phyloP scores from a whole-genome alignment of 2,797 vertebrate species.

The Arrhamphus sclerolepis region DNA sequence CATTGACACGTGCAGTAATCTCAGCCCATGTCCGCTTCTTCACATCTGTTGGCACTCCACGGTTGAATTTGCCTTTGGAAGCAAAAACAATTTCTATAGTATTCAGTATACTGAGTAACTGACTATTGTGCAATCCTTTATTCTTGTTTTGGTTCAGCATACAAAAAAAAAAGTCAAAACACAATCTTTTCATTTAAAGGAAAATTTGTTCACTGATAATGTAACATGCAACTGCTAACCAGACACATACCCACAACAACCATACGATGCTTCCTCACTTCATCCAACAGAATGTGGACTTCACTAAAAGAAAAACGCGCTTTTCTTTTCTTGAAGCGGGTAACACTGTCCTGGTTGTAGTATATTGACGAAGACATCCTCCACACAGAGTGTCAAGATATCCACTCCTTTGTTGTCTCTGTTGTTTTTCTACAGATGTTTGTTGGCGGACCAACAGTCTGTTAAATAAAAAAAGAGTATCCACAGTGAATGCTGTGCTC shows the following conservation, averaged over 20 bases:
- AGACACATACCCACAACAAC: conserved; percentile 80
- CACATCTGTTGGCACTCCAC: conserved; percentile 76
- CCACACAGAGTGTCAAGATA: conserved; percentile 30
- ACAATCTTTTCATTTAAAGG: not conserved
- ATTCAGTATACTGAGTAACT: too few species aligned
- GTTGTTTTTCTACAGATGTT: conserved; percentile 31
- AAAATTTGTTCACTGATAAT: not conserved
- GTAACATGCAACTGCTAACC: not conserved
- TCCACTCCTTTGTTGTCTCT: conserved; percentile 39
- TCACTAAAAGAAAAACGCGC: conserved; percentile 84
- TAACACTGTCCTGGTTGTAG: conserved; percentile 70
- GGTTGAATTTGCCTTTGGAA: conserved; percentile 79
- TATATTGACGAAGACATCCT: conserved; percentile 76
- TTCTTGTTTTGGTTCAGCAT: not conserved
- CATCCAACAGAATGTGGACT: conserved; percentile 83
- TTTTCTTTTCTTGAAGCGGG: conserved; percentile 82
- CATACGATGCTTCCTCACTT: conserved; percentile 82
- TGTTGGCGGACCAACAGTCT: conserved; percentile 1
- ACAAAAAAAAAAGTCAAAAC: not conserved
- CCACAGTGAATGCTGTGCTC: too few species aligned
- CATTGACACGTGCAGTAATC: conserved; percentile 81
- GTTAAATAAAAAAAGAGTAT: not conserved
- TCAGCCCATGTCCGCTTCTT: conserved; percentile 84
- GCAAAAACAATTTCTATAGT: not conserved
- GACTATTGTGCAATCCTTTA: too few species aligned